Evolutionary conservation across 2,113 vertebrate genomes (phyloP), one percentile per base, ranked within the genome.

Genomic region (Microcebus griseorufus): DNA sequence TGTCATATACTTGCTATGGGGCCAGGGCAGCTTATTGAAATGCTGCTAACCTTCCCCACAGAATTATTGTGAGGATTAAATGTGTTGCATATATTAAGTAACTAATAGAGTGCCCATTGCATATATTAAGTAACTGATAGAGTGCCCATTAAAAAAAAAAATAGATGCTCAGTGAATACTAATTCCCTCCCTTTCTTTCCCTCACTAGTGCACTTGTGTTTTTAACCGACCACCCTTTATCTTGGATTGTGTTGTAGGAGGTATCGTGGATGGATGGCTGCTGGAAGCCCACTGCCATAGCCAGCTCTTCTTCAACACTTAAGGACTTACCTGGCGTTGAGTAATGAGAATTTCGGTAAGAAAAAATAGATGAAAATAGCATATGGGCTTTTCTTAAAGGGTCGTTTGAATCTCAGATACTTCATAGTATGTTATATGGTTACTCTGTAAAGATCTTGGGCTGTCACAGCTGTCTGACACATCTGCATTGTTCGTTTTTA

Each of bases 281-380:
- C 64, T 96, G 96, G 97, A 72, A 94, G 42, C 51, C 65, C 90
- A 60, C 55, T n/a, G 18, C 18, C 37, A 17, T 96, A 97, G 83
- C 80, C 94, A 88, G 70, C 90, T 95, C 89, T 96, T 96, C 96
- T 96, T 96, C 90, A 72, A 16, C 39, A 79, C 78, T 84, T 58
- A 72, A 92, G 48, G 75, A 95, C 42, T 89, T 95, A 81, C 22
- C 85, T 91, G 96, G 80, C 70, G 22, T 95, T 98, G 84, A 97
- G 97, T 98, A 97, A 98, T 98, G 97, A 98, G 95, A 98, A 98
- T 97, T 97, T 97, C 20, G 97, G 97, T 98, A 97, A 97, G 97
- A 70, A 90, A 94, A 88, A 64, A 16, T 60, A 79, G 9, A 85
- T 65, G 48, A 64, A 93, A 73, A 69, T 45, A 62, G 29, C 37